These are phyloP conservation scores for Myotis davidii DNA, from an alignment of 2,113 vertebrate genomes.

Conservation along the genomic window DNA sequence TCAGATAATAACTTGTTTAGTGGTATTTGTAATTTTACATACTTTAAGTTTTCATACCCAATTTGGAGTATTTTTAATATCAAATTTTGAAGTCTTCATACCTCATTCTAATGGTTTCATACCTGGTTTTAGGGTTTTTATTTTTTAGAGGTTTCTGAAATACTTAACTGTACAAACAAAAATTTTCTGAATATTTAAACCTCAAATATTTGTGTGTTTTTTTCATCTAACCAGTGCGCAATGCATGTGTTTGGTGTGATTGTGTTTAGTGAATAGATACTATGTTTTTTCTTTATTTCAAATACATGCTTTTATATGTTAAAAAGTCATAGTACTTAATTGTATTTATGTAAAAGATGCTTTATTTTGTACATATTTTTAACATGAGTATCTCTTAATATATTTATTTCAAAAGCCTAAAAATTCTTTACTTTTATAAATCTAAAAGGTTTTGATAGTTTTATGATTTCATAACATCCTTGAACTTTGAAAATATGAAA, in stretches of 20 bases:
- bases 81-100: conserved; percentile 8
- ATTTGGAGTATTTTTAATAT: conserved; percentile 27
- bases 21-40: conserved; percentile 17
- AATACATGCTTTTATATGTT: conserved; percentile 14
- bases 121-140: background rate
- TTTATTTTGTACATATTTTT: conserved; percentile 51
- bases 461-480: conserved; percentile 41
- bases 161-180: background rate
- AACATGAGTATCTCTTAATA: conserved; percentile 35
- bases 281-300: conserved; percentile 49
- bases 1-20: conserved; percentile 33
- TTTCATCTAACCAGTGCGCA: conserved; percentile 1
- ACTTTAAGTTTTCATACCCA: conserved; percentile 7
- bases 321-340: conserved; percentile 27
- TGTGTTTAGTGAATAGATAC: background rate
- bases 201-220: background rate
- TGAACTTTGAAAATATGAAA: conserved; percentile 42
- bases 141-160: conserved; percentile 40
- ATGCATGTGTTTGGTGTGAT: background rate
- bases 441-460: conserved; percentile 31
- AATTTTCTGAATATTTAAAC: conserved; percentile 50
- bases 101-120: background rate
- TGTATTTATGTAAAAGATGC: conserved; percentile 27
- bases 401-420: conserved; percentile 15
- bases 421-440: conserved; percentile 46